Evolutionary conservation across 1,140 invertebrate genomes (phyloP).

Genomic region (Pachypsylla venusta): DNA sequence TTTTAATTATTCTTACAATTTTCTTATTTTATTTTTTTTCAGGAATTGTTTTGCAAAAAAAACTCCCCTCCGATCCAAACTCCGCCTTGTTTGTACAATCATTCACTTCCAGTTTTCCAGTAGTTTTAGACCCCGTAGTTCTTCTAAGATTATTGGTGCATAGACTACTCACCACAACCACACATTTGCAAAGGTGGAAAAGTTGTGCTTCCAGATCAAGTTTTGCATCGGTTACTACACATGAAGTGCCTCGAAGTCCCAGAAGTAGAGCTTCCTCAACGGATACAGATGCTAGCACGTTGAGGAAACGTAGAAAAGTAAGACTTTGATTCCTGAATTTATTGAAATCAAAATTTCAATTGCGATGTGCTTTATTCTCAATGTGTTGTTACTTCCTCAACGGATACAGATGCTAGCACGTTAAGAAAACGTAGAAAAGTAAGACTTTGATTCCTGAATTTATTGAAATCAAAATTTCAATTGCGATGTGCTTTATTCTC

Average conservation of each 20-base stretch:
- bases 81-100: slow-evolving; percentile 28
- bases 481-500: too few species aligned
- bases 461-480: too few species aligned
- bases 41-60: slow-evolving; percentile 11
- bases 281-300: slow-evolving; percentile 31
- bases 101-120: slow-evolving; percentile 36
- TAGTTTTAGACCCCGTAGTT: slow-evolving; percentile 41
- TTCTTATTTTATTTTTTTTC: too few species aligned
- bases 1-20: too few species aligned
- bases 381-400: too few species aligned
- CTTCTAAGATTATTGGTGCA: slow-evolving; percentile 42
- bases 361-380: too few species aligned
- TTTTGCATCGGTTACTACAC: slow-evolving; percentile 30
- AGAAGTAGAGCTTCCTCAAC: slow-evolving; percentile 31
- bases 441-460: too few species aligned
- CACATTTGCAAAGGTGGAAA: slow-evolving; percentile 33
- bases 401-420: slow-evolving; percentile 32
- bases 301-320: slow-evolving; percentile 31
- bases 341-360: too few species aligned
- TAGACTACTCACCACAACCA: slow-evolving; percentile 37
- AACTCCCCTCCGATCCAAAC: slow-evolving; percentile 21
- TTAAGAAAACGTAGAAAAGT: slow-evolving; percentile 31
- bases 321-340: too few species aligned
- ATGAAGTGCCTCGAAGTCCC: slow-evolving; percentile 25
- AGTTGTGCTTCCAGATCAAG: slow-evolving; percentile 32